phyloP scores from a whole-genome alignment of 2,113 vertebrate genomes.

The Propithecus coquereli region DNA sequence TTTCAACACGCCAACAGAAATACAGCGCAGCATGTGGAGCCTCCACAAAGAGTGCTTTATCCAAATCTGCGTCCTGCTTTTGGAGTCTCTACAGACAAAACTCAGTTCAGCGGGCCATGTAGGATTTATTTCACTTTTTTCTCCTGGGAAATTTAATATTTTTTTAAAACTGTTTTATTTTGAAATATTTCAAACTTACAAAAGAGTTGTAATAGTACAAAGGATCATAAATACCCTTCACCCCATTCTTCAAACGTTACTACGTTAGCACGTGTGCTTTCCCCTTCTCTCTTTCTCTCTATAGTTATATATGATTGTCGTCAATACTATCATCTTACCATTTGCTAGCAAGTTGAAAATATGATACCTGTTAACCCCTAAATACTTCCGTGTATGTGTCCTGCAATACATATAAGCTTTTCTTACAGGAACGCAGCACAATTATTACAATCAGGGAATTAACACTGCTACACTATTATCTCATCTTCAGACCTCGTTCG shows the following conservation, averaged over 20 bases:
- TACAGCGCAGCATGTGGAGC: neutral
- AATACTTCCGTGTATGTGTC: neutral
- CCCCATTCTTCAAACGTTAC: constrained; percentile 2
- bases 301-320: constrained; percentile 1
- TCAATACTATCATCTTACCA: neutral
- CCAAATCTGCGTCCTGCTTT: neutral
- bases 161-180: neutral
- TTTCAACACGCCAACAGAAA: constrained; percentile 33
- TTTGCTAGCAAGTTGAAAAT: neutral
- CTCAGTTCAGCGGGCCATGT: neutral
- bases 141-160: neutral
- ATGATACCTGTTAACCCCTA: neutral
- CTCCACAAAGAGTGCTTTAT: neutral
- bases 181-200: constrained; percentile 29
- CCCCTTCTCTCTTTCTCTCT: neutral
- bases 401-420: neutral
- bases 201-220: neutral
- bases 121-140: neutral
- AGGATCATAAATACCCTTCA: neutral
- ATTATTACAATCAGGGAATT: neutral
- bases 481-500: neutral
- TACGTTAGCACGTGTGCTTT: neutral
- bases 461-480: neutral
- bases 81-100: neutral
- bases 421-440: neutral